Conservation (phyloP, 2,797 vertebrate genomes). For the Botia almorhae region DNA sequence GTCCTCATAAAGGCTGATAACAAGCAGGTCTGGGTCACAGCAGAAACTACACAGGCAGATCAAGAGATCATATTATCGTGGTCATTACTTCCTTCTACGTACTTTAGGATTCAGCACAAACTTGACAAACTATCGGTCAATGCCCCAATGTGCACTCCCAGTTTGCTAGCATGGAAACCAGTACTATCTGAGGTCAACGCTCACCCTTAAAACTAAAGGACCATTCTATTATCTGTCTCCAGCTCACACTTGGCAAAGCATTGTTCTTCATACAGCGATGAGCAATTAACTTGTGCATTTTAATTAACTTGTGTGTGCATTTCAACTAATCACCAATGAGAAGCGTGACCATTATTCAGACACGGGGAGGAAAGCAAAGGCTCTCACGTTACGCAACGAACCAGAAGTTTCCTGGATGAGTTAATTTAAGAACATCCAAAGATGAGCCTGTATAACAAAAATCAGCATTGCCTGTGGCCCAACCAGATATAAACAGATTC, state of each 20-base stretch:
- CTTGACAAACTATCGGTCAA: conserved; percentile 6
- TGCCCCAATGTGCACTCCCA: neutral
- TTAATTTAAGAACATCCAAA: neutral
- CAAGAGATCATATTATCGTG: conserved; percentile 3
- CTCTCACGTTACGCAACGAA: conserved; percentile 3
- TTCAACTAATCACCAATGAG: conserved; percentile 48
- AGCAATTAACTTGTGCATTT: conserved; percentile 45
- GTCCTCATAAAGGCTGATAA: conserved; percentile 20
- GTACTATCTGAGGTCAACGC: neutral
- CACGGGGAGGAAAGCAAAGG: neutral
- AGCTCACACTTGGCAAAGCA: conserved; percentile 24
- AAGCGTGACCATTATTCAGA: conserved; percentile 49
- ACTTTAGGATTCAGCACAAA: conserved; percentile 12
- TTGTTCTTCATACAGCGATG: conserved; percentile 21
- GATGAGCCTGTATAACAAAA: neutral
- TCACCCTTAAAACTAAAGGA: neutral
- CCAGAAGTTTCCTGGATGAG: neutral
- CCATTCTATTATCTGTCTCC: conserved; percentile 21
- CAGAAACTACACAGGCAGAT: conserved; percentile 8
- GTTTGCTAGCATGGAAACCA: neutral
- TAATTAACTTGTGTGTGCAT: conserved; percentile 50
- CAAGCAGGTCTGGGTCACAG: neutral
- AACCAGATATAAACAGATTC: neutral
- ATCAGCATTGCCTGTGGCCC: neutral
- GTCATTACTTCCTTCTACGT: neutral